A percentile compares a stretch with the other conserved stretches of the same genome.
phyloP scores from a whole-genome alignment of 2,888 invertebrate species.

The Acanthosepion esculentum region DNA sequence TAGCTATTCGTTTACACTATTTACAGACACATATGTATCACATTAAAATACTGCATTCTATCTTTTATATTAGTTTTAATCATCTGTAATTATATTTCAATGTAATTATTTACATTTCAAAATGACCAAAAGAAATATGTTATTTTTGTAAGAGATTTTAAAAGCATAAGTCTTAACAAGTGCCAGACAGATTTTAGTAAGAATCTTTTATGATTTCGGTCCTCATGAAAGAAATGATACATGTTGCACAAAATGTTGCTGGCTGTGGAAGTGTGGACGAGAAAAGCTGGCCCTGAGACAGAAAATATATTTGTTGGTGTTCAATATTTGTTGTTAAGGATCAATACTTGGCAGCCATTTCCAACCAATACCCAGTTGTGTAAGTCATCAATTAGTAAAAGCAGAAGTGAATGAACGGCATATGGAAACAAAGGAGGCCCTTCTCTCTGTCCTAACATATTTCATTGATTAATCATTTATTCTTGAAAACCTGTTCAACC shows the following conservation, averaged over 20 bases:
- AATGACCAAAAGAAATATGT: too few species aligned
- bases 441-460: not conserved
- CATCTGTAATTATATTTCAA: too few species aligned
- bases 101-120: too few species aligned
- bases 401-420: not conserved
- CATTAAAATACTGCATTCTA: too few species aligned
- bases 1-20: too few species aligned
- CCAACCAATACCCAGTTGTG: not conserved
- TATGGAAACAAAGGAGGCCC: not conserved
- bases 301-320: slow-evolving; percentile 18
- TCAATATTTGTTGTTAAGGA: slow-evolving; percentile 23
- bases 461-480: not conserved
- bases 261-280: not conserved
- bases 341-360: not conserved
- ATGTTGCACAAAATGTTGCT: not conserved
- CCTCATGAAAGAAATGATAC: not conserved
- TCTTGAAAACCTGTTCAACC: slow-evolving; percentile 14
- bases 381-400: slow-evolving; percentile 2
- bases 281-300: not conserved
- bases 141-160: too few species aligned
- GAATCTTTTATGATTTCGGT: not conserved
- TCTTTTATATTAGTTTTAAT: too few species aligned
- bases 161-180: too few species aligned
- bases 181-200: too few species aligned
- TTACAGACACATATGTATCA: too few species aligned